Percentiles rank a stretch among this genome's conserved stretches.
phyloP scores from a whole-genome alignment of 92 coral and sea anemone genomes.

The Heliopora coerulea region DNA sequence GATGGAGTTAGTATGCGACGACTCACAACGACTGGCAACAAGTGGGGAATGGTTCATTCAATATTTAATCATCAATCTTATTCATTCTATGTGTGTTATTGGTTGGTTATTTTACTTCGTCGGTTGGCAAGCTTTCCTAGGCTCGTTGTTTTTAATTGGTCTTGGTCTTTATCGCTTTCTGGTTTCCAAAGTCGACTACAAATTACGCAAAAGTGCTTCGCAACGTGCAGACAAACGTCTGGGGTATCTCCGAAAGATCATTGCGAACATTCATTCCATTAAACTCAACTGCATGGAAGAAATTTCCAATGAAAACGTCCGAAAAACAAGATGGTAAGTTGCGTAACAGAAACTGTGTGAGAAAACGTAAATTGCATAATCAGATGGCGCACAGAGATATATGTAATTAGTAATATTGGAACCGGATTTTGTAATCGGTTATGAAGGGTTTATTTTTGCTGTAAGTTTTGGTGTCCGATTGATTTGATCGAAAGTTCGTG shows the following conservation, averaged over 20 bases:
- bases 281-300: slow-evolving; percentile 18
- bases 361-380: no score
- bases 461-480: no score
- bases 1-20: slow-evolving; percentile 23
- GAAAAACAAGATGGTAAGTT: slow-evolving; percentile 5
- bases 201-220: slow-evolving; percentile 1
- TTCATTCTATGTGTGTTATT: neutral
- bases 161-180: neutral
- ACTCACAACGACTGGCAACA: slow-evolving; percentile 10
- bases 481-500: no score
- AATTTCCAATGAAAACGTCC: slow-evolving; percentile 6
- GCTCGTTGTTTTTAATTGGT: slow-evolving; percentile 1
- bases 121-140: slow-evolving; percentile 21
- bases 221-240: slow-evolving; percentile 13
- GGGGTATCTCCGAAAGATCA: neutral
- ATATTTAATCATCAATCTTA: neutral
- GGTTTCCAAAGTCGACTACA: neutral
- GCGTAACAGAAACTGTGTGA: neutral
- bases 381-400: no score
- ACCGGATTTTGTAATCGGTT: no score
- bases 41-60: slow-evolving; percentile 21
- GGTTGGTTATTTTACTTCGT: slow-evolving; percentile 7
- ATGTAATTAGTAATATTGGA: no score
- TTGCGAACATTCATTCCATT: neutral
- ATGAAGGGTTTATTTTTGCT: no score